Evolutionary conservation across 2,888 invertebrate genomes (phyloP).

Genomic region (Drosophila villosipedis): DNA sequence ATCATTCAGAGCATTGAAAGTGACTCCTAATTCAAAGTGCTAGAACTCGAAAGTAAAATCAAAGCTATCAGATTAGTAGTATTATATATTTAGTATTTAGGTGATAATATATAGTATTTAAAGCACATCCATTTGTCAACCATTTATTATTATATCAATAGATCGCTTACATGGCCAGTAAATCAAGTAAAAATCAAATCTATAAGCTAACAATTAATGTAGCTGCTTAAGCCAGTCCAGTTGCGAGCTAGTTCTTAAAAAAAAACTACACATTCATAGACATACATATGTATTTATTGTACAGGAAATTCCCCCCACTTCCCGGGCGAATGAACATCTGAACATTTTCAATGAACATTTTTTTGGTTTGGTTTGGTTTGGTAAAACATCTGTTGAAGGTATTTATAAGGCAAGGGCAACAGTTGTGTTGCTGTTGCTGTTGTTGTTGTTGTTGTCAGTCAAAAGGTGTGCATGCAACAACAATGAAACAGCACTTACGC

Average conservation of each 20-base stretch:
- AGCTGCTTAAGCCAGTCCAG: neutral
- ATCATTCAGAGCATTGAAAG: neutral
- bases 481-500: constrained; percentile 75
- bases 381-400: constrained; percentile 50
- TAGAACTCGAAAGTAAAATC: no score
- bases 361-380: constrained; percentile 3
- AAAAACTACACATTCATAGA: neutral
- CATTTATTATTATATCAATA: neutral
- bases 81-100: neutral
- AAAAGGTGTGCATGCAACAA: constrained; percentile 72
- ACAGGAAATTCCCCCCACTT: constrained; percentile 20
- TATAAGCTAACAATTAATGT: neutral
- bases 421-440: constrained; percentile 3
- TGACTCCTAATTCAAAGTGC: neutral
- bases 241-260: neutral
- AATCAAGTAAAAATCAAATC: neutral
- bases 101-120: neutral
- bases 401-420: constrained; percentile 39
- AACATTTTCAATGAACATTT: constrained; percentile 31
- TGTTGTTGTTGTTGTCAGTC: constrained; percentile 36
- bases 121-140: neutral
- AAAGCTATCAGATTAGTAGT: neutral
- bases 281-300: neutral
- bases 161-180: neutral
- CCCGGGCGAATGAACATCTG: neutral